Evolutionary conservation across 2,888 invertebrate species (phyloP), one percentile per base, ranked within the genome.

Genomic region (Suillia variegata): DNA sequence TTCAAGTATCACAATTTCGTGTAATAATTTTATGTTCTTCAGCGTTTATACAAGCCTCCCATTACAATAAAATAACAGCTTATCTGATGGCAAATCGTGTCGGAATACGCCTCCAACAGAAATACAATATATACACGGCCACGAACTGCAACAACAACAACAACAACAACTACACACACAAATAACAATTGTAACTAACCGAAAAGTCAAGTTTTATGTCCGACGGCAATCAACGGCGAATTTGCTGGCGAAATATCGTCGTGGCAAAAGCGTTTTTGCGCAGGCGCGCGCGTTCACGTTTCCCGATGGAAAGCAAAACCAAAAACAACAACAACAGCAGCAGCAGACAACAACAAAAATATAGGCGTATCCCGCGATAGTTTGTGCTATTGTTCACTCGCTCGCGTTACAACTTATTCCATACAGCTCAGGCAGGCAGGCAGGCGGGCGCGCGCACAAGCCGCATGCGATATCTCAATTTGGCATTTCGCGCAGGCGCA

Each of bases 11-110:
- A 20, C 17, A 45, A 45, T 45, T 45, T 20, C 17, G 18, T 45
- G 18, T 20, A 45, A 45, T 45, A 45, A 45, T 45, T 18, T 45
- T 45, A 45, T 45, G 45, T 45, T 17, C 45, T 20, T 5, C 45
- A 45, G 13, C 38, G n/a, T 38, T 38, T 38, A 38, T 38, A 38
- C 38, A 45, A 45, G 18, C 17, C 45, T 17, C 45, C 45, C 45
- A 45, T 45, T 71, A 72, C 76, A 76, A 79, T 79, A 79, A 80
- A 80, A 80, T 78, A 78, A 78, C 75, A 74, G 78, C 77, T 78
- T 80, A 79, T 80, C 80, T 75, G 71, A 68, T 68, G 70, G 71
- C 70, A 72, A 78, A 77, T 80, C 80, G 80, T 80, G 80, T 77
- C 71, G 76, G 68, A 70, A 69, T 71, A 76, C 80, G 78, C 80